phyloP scores from a whole-genome alignment of 2,797 vertebrate genomes.

The Columba guinea region DNA sequence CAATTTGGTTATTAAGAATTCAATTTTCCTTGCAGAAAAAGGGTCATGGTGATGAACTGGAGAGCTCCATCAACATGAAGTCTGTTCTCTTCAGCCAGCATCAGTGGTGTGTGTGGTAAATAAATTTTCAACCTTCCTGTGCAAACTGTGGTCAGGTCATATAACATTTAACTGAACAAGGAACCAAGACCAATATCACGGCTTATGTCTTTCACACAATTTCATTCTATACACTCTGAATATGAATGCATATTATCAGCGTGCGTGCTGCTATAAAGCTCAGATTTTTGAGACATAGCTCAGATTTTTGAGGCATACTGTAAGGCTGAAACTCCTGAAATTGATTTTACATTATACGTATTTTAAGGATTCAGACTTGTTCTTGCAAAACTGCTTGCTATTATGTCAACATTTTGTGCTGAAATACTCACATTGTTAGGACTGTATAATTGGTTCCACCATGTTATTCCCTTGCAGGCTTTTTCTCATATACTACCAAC shows the following conservation, averaged over 20 bases:
- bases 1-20: neutral
- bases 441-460: neutral
- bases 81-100: neutral
- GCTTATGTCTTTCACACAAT: neutral
- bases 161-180: neutral
- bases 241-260: neutral
- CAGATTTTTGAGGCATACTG: neutral
- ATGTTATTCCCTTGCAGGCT: neutral
- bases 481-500: neutral
- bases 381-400: neutral
- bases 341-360: neutral
- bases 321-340: neutral
- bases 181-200: neutral
- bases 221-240: neutral
- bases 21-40: neutral
- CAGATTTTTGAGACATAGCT: neutral
- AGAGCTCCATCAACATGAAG: neutral
- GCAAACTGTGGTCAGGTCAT: neutral
- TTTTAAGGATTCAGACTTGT: neutral
- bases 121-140: neutral
- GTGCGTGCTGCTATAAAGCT: neutral
- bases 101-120: no score
- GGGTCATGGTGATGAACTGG: neutral
- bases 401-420: neutral
- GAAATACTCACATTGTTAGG: neutral